Conservation (phyloP, 2,888 invertebrate species). For the Drosophila multiciliata region DNA sequence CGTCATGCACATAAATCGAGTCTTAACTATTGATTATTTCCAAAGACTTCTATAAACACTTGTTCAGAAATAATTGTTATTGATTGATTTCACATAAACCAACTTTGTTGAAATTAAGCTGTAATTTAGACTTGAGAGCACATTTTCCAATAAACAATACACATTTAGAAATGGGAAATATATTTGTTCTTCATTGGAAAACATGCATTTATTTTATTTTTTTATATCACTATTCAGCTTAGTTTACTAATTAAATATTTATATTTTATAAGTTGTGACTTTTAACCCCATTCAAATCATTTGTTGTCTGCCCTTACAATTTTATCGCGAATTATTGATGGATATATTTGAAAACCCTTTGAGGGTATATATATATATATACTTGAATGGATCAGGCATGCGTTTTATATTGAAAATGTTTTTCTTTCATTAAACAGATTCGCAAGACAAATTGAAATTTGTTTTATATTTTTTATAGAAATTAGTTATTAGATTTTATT, state of each 20-base stretch:
- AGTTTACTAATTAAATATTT: not conserved
- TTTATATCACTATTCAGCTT: not conserved
- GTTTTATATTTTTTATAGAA: not conserved
- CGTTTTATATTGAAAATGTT: not conserved
- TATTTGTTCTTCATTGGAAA: not conserved
- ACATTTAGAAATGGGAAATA: not conserved
- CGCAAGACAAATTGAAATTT: not conserved
- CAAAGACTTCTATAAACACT: constrained; percentile 4
- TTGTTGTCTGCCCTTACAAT: not conserved
- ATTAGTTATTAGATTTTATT: not conserved
- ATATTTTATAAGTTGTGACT: not conserved
- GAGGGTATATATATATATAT: not conserved
- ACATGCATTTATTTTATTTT: not conserved
- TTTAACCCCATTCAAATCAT: not conserved
- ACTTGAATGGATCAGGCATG: not conserved
- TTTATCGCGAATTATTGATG: not conserved
- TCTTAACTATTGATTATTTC: constrained; percentile 16
- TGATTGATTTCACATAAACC: constrained; percentile 1
- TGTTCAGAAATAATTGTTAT: constrained; percentile 26
- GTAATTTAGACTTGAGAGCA: not conserved
- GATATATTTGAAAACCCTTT: not conserved
- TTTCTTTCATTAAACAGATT: not conserved
- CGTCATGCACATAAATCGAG: constrained; percentile 8
- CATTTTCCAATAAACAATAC: not conserved
- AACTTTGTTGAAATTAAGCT: not conserved